Conservation (phyloP, 2,113 vertebrate genomes). For the Zosterops lateralis region DNA sequence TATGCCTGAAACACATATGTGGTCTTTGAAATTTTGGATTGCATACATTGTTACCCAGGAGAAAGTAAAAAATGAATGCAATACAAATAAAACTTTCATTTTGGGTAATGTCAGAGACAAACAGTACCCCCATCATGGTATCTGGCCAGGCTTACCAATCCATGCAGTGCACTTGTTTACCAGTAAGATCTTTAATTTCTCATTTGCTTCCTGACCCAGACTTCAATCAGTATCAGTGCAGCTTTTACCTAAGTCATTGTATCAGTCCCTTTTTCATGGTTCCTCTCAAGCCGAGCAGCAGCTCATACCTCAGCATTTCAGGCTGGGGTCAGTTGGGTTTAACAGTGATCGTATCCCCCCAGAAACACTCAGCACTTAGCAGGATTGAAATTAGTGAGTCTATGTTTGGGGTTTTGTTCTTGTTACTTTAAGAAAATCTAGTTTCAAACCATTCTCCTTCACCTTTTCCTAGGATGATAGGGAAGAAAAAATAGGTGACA, state of each 20-base stretch:
- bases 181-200: neutral
- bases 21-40: neutral
- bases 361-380: neutral
- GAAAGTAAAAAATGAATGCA: neutral
- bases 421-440: neutral
- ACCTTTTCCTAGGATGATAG: neutral
- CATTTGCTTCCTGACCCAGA: neutral
- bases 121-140: rapidly evolving
- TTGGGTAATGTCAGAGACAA: neutral
- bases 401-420: neutral
- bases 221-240: neutral
- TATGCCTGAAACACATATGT: neutral
- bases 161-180: neutral
- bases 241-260: neutral
- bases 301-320: neutral
- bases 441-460: neutral
- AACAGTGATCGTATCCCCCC: neutral
- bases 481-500: neutral
- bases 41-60: neutral
- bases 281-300: neutral
- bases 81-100: neutral
- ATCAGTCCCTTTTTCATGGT: neutral
- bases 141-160: neutral
- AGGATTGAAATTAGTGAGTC: neutral
- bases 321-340: neutral